Percentiles rank a stretch among this genome's conserved stretches.
Evolutionary conservation across 2,797 vertebrate genomes (phyloP).

Genomic region (Amazona ochrocephala): DNA sequence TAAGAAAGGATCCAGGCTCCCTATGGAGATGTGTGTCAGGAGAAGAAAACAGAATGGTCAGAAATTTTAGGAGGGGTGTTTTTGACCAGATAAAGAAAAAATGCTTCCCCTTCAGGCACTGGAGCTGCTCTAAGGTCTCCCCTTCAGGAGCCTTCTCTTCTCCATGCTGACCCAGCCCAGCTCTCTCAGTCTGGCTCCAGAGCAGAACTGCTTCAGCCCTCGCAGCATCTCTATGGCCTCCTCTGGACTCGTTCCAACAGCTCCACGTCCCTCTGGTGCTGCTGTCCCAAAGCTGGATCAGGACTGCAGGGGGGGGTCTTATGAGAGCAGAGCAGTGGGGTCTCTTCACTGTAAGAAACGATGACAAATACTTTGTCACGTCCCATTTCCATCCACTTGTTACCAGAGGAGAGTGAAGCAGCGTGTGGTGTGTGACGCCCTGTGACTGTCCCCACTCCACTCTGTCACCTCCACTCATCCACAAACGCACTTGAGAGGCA

Average conservation of each 20-base stretch:
- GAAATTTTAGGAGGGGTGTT: neutral
- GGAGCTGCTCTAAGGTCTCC: neutral
- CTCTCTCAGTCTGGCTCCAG: neutral
- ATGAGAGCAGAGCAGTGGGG: neutral
- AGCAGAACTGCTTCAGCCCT: neutral
- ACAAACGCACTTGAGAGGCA: neutral
- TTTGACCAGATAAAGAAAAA: neutral
- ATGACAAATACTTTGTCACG: neutral
- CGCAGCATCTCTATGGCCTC: neutral
- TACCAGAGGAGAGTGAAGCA: neutral
- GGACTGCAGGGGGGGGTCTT: neutral
- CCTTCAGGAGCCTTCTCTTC: neutral
- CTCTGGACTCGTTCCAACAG: neutral
- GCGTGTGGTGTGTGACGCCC: rapidly evolving
- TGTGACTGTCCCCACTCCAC: neutral
- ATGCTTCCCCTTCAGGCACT: neutral
- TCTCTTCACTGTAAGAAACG: rapidly evolving
- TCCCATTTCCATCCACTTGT: neutral
- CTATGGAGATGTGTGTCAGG: neutral
- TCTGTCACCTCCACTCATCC: neutral
- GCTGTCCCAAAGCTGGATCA: neutral
- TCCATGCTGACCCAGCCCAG: too few relatives aligned
- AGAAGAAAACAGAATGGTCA: neutral
- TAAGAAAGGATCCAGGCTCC: neutral
- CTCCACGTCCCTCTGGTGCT: neutral